Conservation (phyloP, 2,888 invertebrate genomes). For the Sesamia inferens region DNA sequence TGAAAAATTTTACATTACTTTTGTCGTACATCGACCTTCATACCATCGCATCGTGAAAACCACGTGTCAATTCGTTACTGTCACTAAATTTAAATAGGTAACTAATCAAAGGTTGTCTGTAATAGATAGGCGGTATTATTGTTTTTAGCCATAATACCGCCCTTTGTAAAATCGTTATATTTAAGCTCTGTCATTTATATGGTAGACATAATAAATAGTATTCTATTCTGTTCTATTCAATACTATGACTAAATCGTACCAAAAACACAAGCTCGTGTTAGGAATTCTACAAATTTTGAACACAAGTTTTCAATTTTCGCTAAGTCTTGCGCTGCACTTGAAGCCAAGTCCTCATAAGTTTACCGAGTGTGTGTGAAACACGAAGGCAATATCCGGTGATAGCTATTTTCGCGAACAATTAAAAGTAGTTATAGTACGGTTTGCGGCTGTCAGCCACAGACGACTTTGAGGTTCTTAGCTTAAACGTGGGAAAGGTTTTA, state of each 20-base stretch:
- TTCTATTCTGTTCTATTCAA: too few species aligned
- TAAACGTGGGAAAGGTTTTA: conserved; percentile 1
- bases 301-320: conserved; percentile 32
- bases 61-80: background rate
- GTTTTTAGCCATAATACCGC: too few species aligned
- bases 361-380: conserved; percentile 20
- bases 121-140: too few species aligned
- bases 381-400: conserved; percentile 60
- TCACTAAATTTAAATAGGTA: too few species aligned
- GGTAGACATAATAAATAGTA: too few species aligned
- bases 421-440: conserved; percentile 58
- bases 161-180: too few species aligned
- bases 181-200: too few species aligned
- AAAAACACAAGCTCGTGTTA: background rate
- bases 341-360: conserved; percentile 29
- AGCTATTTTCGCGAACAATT: conserved; percentile 63
- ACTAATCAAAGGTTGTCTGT: too few species aligned
- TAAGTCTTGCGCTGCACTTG: conserved; percentile 27
- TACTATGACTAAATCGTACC: too few species aligned
- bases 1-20: background rate
- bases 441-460: conserved; percentile 58
- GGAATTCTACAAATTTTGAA: background rate
- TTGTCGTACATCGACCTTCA: background rate
- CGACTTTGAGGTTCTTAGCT: conserved; percentile 29
- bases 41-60: background rate